Percentiles rank a stretch among this genome's conserved stretches.
Conservation (phyloP, 1,140 invertebrate species). For the Orchesella cincta region DNA sequence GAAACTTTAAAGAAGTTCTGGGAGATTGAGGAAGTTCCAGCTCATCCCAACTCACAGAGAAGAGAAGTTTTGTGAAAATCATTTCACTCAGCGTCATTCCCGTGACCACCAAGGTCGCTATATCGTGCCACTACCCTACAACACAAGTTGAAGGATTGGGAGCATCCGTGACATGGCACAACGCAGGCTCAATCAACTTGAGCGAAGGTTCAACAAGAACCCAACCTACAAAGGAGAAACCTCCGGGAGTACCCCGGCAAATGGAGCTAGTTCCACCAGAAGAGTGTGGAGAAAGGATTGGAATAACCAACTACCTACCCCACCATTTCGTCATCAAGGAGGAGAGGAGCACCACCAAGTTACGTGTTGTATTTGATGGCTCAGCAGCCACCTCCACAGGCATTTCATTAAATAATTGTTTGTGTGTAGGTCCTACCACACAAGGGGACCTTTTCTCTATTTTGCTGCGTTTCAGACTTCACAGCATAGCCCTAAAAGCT, state of each 20-base stretch:
- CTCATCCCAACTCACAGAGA: not conserved
- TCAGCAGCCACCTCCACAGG: slow-evolving; percentile 33
- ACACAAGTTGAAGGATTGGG: not conserved
- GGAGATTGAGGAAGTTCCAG: not conserved
- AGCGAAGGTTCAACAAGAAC: not conserved
- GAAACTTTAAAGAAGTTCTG: not conserved
- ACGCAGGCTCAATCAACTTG: not conserved
- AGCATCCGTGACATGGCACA: not conserved
- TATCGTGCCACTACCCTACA: not conserved
- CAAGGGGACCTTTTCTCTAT: slow-evolving; percentile 55
- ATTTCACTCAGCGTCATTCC: not conserved
- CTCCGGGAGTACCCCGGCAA: slow-evolving; percentile 56
- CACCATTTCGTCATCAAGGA: slow-evolving; percentile 51
- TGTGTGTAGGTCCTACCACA: slow-evolving; percentile 55
- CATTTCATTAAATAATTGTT: slow-evolving; percentile 50
- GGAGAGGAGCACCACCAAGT: slow-evolving; percentile 45
- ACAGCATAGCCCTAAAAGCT: slow-evolving; percentile 53
- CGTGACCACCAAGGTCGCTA: not conserved
- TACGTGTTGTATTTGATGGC: slow-evolving; percentile 52
- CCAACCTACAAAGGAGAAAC: slow-evolving; percentile 10
- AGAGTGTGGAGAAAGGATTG: not conserved
- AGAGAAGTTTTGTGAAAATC: not conserved
- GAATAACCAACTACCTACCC: slow-evolving; percentile 44
- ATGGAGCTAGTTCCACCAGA: slow-evolving; percentile 46
- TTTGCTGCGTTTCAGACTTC: slow-evolving; percentile 56